A percentile compares a stretch with the other conserved stretches of the same genome.
phyloP scores from a whole-genome alignment of 2,113 vertebrate genomes.

The Strix uralensis region DNA sequence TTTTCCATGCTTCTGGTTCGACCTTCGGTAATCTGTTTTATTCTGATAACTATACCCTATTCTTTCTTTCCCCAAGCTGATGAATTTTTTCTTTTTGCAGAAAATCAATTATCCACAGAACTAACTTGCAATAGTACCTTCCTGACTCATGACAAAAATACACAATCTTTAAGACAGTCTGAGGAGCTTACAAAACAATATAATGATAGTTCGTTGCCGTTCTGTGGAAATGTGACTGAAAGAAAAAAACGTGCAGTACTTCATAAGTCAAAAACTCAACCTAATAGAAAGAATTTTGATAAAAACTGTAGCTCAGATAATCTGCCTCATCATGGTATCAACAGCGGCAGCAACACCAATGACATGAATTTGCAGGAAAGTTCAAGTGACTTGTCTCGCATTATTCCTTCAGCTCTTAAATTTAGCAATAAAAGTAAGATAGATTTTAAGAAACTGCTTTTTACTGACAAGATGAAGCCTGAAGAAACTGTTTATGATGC shows the following conservation, averaged over 20 bases:
- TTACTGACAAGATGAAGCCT: slow-evolving; percentile 14
- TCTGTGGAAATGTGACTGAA: slow-evolving; percentile 17
- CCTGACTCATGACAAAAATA: neutral
- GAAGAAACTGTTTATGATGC: slow-evolving; percentile 73
- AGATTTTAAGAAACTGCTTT: neutral
- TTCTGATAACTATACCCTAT: neutral
- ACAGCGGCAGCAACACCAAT: neutral
- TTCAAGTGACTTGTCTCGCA: neutral
- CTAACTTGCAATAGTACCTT: neutral
- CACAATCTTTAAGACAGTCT: neutral
- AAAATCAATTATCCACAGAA: slow-evolving; percentile 10
- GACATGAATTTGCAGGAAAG: neutral
- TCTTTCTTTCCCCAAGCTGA: neutral
- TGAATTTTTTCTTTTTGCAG: slow-evolving; percentile 62
- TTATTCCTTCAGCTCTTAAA: slow-evolving; percentile 9
- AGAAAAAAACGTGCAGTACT: slow-evolving; percentile 49
- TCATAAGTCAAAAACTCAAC: neutral
- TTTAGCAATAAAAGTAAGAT: neutral
- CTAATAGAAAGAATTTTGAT: neutral
- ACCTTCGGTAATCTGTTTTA: neutral
- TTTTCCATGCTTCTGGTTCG: neutral
- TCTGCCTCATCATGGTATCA: neutral
- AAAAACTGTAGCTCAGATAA: neutral
- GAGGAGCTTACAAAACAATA: neutral
- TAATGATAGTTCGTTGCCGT: neutral